Evolutionary conservation across 1,140 invertebrate species (phyloP), one percentile per base, ranked within the genome.

Genomic region (Marisa cornuarietis): DNA sequence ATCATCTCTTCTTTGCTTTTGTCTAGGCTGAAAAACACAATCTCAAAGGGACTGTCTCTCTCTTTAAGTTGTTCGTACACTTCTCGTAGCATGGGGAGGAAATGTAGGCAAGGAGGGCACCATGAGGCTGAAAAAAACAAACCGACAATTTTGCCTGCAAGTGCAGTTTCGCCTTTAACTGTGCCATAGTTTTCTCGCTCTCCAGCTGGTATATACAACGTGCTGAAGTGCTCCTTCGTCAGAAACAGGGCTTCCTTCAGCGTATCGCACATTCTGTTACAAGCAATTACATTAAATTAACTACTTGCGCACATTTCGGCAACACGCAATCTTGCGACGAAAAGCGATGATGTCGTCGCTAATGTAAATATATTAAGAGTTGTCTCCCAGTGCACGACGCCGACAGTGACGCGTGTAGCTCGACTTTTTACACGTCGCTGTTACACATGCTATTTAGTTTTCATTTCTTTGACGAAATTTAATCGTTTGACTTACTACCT

Each of bases 11-110:
- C 85, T 74, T 94, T 92, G 79, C 93, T 94, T 75, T 93, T 92
- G 85, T 95, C 94, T 79, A 93, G 92, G 24, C 93, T 93, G 31
- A 94, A 93, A 80, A 94, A 93, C 54, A 94, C 93, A 84, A 94
- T 94, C 93, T 84, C 94, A 88, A 83, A 94, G 91, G 86, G 93
- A 62, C 93, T 92, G 93, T 73, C 42, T 78, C 93, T 92, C 93
- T 72, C 71, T 78, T 93, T 92, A 69, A 96, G 92, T 78, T 93
- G 92, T 26, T 93, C 90, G 86, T 87, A 87, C 69, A 88, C 85
- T n/a, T 89, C 84, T 63, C 80, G 81, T 4, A 93, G 83, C 14
- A 90, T 76, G 9, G 91, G 91, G 13, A 92, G 91, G 82, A 93
- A 93, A 62, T 83, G 83, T 54, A 87, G 85, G 81, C 92, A 93